Conservation (phyloP, 2,888 invertebrate species). For the Aspidiotus rigidus region DNA sequence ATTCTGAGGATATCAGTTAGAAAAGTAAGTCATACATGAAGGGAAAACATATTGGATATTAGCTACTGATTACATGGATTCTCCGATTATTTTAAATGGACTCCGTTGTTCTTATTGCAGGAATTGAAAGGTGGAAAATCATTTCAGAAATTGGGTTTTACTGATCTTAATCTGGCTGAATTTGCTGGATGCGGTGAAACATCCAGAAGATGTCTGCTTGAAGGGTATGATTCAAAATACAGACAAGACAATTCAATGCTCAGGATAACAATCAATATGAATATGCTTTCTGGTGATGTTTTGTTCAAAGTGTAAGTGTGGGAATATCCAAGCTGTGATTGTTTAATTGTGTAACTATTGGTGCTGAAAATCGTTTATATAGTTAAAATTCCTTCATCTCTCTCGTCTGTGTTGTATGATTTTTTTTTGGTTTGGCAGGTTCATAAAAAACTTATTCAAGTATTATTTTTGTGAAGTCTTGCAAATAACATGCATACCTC, state of each 20-base stretch:
- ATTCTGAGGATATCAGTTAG: conserved; percentile 87
- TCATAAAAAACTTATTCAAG: neutral
- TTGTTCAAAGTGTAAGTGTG: conserved; percentile 89
- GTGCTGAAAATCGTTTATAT: no score
- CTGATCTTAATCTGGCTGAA: conserved; percentile 93
- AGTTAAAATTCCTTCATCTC: neutral
- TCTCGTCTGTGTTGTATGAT: neutral
- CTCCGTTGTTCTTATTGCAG: conserved; percentile 42
- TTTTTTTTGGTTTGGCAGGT: neutral
- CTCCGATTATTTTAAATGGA: no score
- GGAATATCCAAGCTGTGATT: neutral
- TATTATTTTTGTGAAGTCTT: neutral
- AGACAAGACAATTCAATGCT: conserved; percentile 95
- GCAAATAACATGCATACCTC: neutral
- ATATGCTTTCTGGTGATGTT: conserved; percentile 90
- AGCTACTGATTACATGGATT: no score
- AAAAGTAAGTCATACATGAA: conserved; percentile 52
- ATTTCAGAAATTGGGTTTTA: conserved; percentile 93
- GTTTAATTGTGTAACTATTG: no score
- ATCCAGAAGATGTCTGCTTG: conserved; percentile 77
- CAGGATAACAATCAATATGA: conserved; percentile 80
- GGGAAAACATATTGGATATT: no score
- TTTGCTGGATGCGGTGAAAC: conserved; percentile 87
- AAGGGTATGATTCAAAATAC: conserved; percentile 87
- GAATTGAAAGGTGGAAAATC: conserved; percentile 69